A percentile compares a stretch with the other conserved stretches of the same genome.
Conservation (phyloP, 2,113 vertebrate species). For the Sceloporus undulatus region DNA sequence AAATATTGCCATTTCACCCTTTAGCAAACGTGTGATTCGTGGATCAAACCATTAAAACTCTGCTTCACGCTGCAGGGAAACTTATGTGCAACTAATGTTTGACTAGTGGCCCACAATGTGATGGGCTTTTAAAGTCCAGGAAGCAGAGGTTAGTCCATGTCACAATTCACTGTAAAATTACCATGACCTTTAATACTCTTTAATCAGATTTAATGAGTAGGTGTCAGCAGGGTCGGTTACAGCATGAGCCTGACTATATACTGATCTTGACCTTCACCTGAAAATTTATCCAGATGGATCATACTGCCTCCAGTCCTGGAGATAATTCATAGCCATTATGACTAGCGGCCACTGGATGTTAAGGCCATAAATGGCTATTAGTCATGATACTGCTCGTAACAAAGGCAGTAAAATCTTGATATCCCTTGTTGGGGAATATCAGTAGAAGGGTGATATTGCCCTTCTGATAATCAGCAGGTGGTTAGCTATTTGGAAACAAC, state of each 20-base stretch:
- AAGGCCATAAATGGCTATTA: background rate
- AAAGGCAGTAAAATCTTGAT: too few relatives aligned
- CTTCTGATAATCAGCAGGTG: too few relatives aligned
- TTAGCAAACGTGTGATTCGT: constrained; percentile 69
- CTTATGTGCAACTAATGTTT: constrained; percentile 59
- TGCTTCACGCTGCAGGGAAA: constrained; percentile 36
- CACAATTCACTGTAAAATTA: constrained; percentile 63
- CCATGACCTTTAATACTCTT: constrained; percentile 49
- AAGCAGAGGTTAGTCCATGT: constrained; percentile 57
- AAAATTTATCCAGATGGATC: constrained; percentile 18
- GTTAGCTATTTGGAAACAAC: too few relatives aligned
- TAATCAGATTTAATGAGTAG: constrained; percentile 19
- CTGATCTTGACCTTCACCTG: constrained; percentile 43
- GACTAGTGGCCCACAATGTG: constrained; percentile 49
- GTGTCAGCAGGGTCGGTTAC: background rate
- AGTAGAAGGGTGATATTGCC: too few relatives aligned
- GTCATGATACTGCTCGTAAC: background rate
- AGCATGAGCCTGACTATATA: background rate
- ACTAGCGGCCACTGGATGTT: background rate
- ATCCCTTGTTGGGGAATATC: too few relatives aligned
- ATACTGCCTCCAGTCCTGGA: background rate
- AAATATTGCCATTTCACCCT: constrained; percentile 60
- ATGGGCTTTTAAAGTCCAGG: constrained; percentile 42
- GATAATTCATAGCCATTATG: background rate
- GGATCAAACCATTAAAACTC: constrained; percentile 56